Percentiles rank a stretch among this genome's conserved stretches.
phyloP scores from a whole-genome alignment of 2,888 invertebrate species.

The Lepidochitona cinerea region DNA sequence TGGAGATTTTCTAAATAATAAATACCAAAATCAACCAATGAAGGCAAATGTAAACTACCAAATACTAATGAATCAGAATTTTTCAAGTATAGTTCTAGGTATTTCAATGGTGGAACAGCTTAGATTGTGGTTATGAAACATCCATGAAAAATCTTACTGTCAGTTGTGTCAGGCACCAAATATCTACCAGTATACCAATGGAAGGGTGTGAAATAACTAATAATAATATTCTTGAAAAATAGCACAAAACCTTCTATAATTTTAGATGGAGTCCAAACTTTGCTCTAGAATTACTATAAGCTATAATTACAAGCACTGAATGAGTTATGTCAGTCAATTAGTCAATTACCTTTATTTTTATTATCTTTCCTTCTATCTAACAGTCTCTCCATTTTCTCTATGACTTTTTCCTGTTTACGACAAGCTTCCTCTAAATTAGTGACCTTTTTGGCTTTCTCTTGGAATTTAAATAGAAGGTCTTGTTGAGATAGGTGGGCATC shows the following conservation, averaged over 20 bases:
- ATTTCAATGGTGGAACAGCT: too few relatives aligned
- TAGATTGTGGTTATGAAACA: too few relatives aligned
- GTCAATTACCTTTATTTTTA: conserved; percentile 26
- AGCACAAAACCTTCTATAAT: neutral
- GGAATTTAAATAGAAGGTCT: conserved; percentile 54
- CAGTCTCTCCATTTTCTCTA: conserved; percentile 65
- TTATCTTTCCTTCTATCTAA: conserved; percentile 44
- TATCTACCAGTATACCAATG: too few relatives aligned
- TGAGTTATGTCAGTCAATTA: too few relatives aligned
- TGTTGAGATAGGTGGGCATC: conserved; percentile 60
- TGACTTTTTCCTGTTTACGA: conserved; percentile 67
- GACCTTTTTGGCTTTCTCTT: conserved; percentile 58
- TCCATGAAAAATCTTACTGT: too few relatives aligned
- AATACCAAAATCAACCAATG: too few relatives aligned
- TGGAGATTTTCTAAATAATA: neutral
- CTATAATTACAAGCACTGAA: too few relatives aligned
- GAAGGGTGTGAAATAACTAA: neutral
- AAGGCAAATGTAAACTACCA: neutral
- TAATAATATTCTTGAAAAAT: neutral
- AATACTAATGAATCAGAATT: neutral
- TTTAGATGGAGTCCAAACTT: neutral
- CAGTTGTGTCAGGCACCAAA: too few relatives aligned
- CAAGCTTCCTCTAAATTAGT: conserved; percentile 63
- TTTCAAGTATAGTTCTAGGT: too few relatives aligned
- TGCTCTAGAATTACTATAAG: neutral